Evolutionary conservation across 2,888 invertebrate species (phyloP), one percentile per base, ranked within the genome.

Genomic region (Rhagophthalmus giganteus): DNA sequence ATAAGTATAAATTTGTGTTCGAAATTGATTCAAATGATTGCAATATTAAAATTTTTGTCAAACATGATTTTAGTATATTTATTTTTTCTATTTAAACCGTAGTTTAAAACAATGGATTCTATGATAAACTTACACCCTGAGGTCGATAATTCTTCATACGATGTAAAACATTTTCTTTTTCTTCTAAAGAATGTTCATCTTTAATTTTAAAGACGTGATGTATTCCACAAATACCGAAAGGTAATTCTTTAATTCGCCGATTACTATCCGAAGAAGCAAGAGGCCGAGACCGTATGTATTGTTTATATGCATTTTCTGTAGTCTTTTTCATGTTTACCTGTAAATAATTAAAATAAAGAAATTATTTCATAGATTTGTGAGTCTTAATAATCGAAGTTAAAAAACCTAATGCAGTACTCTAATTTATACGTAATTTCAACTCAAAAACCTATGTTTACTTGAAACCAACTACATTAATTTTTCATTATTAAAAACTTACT

Each of bases 211-310:
- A 83, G 66, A 83, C 77, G 41, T 87, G 90, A 77, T 89, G 88
- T 9, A 83, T 70, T 5, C 81, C 79, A 4, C 83, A 75, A 2
- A 80, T 80, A 2, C 65, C 63, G 13, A 81, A 72, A 10, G 82
- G 72, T 1, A 87, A 75, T 27, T 80, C 80, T 75, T 98, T 98
- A 7, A 90, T 85, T 55, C 95, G 81, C 59, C 86, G 86, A 63
- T 95, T 89, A 54, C 93, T 94, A 68, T 95, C 97, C 0, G 84
- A 79, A 0, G 96, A 94, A 0, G 99, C 92, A 0, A 86, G 81
- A 31, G 94, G 94, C 53, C 98, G 80, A 57, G 96, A 93, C 57
- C 84, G 81, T 1, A 91, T 68, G 75, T 98, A 99, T 61, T 95
- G 91, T 68, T 88, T 87, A 78, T 94, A 94, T 0, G 91, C 97